These are phyloP conservation scores for Lycocerus yunnanus DNA, from an alignment of 2,888 invertebrate genomes.

Conservation along the genomic window DNA sequence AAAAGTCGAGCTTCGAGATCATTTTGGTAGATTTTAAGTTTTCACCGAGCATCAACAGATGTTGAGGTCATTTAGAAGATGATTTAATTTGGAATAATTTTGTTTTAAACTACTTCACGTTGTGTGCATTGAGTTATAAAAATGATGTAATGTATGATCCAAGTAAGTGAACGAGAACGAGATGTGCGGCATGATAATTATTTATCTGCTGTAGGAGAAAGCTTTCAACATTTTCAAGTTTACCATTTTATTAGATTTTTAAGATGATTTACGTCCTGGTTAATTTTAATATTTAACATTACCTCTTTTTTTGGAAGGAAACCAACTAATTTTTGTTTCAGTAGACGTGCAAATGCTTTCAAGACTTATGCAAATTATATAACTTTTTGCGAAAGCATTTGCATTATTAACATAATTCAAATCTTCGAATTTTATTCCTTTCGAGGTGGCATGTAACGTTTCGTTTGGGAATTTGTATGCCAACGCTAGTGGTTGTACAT, in stretches of 20 bases:
- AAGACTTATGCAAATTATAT: not conserved
- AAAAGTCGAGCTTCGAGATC: not conserved
- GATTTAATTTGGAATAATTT: not conserved
- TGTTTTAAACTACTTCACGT: not conserved
- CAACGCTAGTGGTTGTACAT: no score
- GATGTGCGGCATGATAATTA: not conserved
- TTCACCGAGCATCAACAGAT: not conserved
- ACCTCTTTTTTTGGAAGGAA: not conserved
- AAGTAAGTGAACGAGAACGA: not conserved
- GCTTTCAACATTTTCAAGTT: not conserved
- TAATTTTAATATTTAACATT: not conserved
- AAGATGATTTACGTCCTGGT: not conserved
- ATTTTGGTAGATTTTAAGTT: not conserved
- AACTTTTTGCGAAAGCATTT: not conserved
- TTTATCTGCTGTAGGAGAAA: not conserved
- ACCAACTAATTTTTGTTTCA: not conserved
- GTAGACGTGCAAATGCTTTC: not conserved
- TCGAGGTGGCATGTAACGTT: no score
- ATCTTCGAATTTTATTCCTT: no score
- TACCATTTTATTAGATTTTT: not conserved
- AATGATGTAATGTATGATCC: not conserved
- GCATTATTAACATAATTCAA: no score
- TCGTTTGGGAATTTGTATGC: no score
- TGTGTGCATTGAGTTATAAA: not conserved
- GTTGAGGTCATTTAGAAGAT: not conserved